These are phyloP conservation scores for Synanthedon tipuliformis DNA, from an alignment of 2,888 invertebrate species.

Conservation along the genomic window DNA sequence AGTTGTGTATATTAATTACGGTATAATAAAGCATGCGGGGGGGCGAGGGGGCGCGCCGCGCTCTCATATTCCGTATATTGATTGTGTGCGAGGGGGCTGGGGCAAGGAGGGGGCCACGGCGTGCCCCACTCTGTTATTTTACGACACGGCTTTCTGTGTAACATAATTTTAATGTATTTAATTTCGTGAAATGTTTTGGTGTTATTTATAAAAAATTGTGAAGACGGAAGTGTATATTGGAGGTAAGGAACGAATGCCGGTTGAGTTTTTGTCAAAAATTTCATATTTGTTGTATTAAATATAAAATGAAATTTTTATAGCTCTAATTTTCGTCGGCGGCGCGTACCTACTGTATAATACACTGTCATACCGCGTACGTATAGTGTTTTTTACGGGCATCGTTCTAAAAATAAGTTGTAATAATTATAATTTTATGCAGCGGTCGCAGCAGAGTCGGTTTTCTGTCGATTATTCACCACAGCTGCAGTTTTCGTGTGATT, in stretches of 20 bases:
- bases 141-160: conserved; percentile 72
- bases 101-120: conserved; percentile 68
- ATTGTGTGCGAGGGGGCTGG: conserved; percentile 70
- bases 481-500: conserved; percentile 40
- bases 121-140: conserved; percentile 72
- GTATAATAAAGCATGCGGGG: conserved; percentile 69
- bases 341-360: conserved; percentile 68
- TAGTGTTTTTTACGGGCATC: conserved; percentile 72
- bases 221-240: conserved; percentile 56
- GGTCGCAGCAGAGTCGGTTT: conserved; percentile 64
- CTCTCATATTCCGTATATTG: conserved; percentile 72
- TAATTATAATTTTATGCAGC: conserved; percentile 72
- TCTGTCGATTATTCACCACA: conserved; percentile 54
- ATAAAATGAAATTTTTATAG: conserved; percentile 59
- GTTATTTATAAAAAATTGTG: conserved; percentile 66
- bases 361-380: conserved; percentile 71
- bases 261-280: conserved; percentile 42
- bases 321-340: conserved; percentile 65
- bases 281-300: conserved; percentile 39
- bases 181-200: conserved; percentile 70
- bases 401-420: conserved; percentile 72
- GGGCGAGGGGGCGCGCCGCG: conserved; percentile 68
- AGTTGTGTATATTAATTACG: conserved; percentile 69
- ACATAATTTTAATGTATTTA: conserved; percentile 63
- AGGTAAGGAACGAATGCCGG: conserved; percentile 55